A percentile compares a stretch with the other conserved stretches of the same genome.
phyloP scores from a whole-genome alignment of 2,797 vertebrate genomes.

The Halcyon leucocephala region DNA sequence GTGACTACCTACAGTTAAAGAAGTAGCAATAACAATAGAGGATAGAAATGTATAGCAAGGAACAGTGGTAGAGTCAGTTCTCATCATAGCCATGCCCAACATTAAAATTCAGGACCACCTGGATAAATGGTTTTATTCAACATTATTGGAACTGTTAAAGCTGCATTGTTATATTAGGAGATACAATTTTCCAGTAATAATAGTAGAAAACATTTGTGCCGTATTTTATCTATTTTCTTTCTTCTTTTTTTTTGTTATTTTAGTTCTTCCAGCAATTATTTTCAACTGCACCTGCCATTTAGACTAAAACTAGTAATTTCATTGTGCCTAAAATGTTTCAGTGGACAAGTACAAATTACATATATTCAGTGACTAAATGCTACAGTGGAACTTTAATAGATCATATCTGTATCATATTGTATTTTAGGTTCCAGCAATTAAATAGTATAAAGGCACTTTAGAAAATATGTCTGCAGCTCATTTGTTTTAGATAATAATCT shows the following conservation, averaged over 20 bases:
- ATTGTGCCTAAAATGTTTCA: constrained; percentile 85
- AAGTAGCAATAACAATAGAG: neutral
- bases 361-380: constrained; percentile 86
- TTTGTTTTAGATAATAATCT: constrained; percentile 91
- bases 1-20: neutral
- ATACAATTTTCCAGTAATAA: constrained; percentile 56
- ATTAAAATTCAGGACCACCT: neutral
- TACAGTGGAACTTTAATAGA: constrained; percentile 90
- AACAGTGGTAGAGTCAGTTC: neutral
- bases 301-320: constrained; percentile 83
- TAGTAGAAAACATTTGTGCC: constrained; percentile 48
- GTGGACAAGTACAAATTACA: constrained; percentile 93
- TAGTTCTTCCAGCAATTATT: constrained; percentile 78
- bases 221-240: constrained; percentile 24
- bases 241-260: constrained; percentile 45
- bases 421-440: constrained; percentile 90
- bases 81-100: neutral
- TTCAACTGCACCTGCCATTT: constrained; percentile 77
- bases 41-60: neutral
- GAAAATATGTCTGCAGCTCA: constrained; percentile 88
- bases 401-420: constrained; percentile 91
- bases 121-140: constrained; percentile 14
- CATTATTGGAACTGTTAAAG: constrained; percentile 7
- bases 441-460: constrained; percentile 84
- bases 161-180: constrained; percentile 13